Percentiles rank a stretch among this genome's conserved stretches.
Evolutionary conservation across 2,113 vertebrate genomes (phyloP).

Genomic region (Datnioides undecimradiatus): DNA sequence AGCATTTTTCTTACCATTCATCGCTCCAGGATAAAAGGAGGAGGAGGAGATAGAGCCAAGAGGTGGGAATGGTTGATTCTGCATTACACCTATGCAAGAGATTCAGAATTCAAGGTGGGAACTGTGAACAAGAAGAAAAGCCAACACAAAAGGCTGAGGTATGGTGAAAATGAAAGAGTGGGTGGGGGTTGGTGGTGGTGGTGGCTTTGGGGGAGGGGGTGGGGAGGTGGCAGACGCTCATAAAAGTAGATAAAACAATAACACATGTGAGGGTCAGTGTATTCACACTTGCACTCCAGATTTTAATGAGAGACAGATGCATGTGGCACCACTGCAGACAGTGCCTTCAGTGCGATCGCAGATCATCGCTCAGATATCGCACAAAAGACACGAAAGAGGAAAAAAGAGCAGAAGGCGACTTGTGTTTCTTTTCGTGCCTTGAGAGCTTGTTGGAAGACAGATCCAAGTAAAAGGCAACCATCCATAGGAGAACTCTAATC

Average conservation of each 20-base stretch:
- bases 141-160: conserved; percentile 8
- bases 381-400: conserved; percentile 6
- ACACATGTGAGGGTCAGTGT: conserved; percentile 41
- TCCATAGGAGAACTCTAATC: conserved; percentile 20
- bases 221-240: neutral
- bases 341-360: conserved; percentile 19
- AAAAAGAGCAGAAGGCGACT: neutral
- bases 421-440: conserved; percentile 11
- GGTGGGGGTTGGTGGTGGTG: too few relatives aligned
- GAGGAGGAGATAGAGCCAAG: conserved; percentile 8
- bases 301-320: conserved; percentile 54
- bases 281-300: conserved; percentile 16
- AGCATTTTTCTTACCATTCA: conserved; percentile 46
- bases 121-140: conserved; percentile 33
- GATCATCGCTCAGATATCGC: conserved; percentile 25
- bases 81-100: neutral
- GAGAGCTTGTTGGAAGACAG: neutral
- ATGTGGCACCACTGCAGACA: neutral
- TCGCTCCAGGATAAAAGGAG: conserved; percentile 20
- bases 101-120: conserved; percentile 43
- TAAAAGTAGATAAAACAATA: conserved; percentile 25
- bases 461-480: conserved; percentile 28
- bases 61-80: conserved; percentile 16
- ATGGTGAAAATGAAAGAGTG: conserved; percentile 12
- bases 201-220: too few relatives aligned